phyloP scores from a whole-genome alignment of 2,888 invertebrate species.

The Lepeophtheirus nordmannii region DNA sequence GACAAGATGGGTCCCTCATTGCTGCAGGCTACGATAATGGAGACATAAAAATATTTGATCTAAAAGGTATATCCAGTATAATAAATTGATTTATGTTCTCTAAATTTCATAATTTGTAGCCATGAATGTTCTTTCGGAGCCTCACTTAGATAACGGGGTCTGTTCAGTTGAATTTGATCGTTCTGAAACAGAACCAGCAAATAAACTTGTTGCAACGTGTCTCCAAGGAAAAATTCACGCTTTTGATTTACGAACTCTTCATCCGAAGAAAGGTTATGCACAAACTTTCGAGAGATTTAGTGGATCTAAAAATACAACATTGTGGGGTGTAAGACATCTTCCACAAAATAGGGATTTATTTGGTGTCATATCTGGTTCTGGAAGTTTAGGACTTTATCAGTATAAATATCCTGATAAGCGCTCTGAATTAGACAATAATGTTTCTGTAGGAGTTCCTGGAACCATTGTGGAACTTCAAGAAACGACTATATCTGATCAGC shows the following conservation, averaged over 20 bases:
- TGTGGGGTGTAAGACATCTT: slow-evolving; percentile 72
- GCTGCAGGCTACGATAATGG: slow-evolving; percentile 92
- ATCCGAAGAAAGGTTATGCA: slow-evolving; percentile 70
- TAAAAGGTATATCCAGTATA: slow-evolving; percentile 33
- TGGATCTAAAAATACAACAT: slow-evolving; percentile 47
- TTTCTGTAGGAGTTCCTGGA: slow-evolving; percentile 58
- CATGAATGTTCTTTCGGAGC: slow-evolving; percentile 74
- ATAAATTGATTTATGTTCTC: background rate
- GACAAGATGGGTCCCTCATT: slow-evolving; percentile 69
- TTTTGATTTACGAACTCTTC: slow-evolving; percentile 73
- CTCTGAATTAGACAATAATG: slow-evolving; percentile 49
- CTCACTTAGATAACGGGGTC: slow-evolving; percentile 70
- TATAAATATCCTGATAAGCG: slow-evolving; percentile 71
- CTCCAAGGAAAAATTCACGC: slow-evolving; percentile 76
- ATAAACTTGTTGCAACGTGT: slow-evolving; percentile 78
- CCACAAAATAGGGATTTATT: slow-evolving; percentile 90
- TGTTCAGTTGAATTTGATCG: slow-evolving; percentile 80
- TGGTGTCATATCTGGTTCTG: slow-evolving; percentile 73
- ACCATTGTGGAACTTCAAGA: slow-evolving; percentile 59
- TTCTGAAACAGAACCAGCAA: slow-evolving; percentile 72
- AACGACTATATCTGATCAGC: slow-evolving; percentile 64
- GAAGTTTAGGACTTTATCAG: slow-evolving; percentile 84
- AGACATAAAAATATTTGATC: slow-evolving; percentile 81
- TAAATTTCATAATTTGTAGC: slow-evolving; percentile 36
- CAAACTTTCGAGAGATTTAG: slow-evolving; percentile 43